A percentile compares a stretch with the other conserved stretches of the same genome.
These are phyloP conservation scores for Rhagonycha fulva DNA, from an alignment of 2,888 invertebrate species.

Conservation along the genomic window DNA sequence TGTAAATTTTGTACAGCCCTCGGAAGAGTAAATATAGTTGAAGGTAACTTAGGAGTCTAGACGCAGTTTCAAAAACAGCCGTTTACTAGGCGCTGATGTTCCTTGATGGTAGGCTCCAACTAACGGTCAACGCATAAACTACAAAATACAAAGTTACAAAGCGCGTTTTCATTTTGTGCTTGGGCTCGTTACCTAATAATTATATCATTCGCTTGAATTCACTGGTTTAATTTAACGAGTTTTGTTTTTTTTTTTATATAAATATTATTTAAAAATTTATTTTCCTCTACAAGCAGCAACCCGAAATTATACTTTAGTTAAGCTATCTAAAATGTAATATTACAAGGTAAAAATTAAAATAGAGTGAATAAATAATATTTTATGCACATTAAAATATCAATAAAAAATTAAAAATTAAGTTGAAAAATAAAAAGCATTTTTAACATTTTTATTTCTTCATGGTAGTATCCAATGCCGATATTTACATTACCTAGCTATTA, in stretches of 20 bases:
- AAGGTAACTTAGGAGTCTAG: not conserved
- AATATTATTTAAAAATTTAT: not conserved
- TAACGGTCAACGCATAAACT: not conserved
- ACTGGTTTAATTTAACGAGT: not conserved
- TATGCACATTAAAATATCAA: too few species aligned
- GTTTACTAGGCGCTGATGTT: not conserved
- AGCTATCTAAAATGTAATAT: too few species aligned
- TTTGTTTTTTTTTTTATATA: not conserved
- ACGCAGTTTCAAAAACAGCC: not conserved
- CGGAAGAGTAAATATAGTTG: not conserved
- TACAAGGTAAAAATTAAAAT: too few species aligned
- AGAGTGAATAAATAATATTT: too few species aligned
- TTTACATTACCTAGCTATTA: too few species aligned
- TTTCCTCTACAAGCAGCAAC: not conserved
- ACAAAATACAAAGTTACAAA: not conserved
- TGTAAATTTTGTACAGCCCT: constrained; percentile 7
- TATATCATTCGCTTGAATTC: not conserved
- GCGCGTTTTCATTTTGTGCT: not conserved
- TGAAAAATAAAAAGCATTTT: too few species aligned
- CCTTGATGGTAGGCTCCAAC: not conserved
- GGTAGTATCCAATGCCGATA: too few species aligned
- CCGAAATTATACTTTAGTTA: too few species aligned
- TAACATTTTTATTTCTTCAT: too few species aligned
- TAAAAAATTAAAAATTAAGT: too few species aligned
- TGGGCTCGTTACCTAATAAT: not conserved